A percentile compares a stretch with the other conserved stretches of the same genome.
Conservation (phyloP, 92 coral and sea anemone genomes). For the Palythoa grandis region DNA sequence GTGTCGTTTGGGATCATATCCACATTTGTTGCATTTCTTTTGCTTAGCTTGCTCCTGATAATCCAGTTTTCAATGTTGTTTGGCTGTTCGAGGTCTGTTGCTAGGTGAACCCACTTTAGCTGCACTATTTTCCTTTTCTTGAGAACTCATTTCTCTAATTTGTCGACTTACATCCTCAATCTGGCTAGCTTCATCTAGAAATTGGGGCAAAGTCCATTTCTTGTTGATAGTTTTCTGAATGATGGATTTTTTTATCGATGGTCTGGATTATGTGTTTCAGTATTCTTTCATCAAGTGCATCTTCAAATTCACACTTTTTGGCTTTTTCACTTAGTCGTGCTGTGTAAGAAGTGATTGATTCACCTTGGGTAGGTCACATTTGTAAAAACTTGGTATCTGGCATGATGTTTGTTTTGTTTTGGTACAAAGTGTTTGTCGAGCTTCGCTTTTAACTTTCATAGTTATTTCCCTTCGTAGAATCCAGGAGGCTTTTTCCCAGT, state of each 20-base stretch:
- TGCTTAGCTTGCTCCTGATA: not conserved
- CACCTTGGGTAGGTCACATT: constrained; percentile 25
- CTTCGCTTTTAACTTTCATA: not conserved
- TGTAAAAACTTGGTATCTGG: constrained; percentile 46
- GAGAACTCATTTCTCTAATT: not conserved
- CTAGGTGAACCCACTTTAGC: too few species aligned
- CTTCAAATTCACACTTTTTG: constrained; percentile 54
- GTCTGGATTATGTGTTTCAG: constrained; percentile 66
- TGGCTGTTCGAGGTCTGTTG: too few species aligned
- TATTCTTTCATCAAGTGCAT: constrained; percentile 51
- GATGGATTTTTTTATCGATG: not conserved
- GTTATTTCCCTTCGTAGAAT: not conserved
- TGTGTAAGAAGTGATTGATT: constrained; percentile 21
- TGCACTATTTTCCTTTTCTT: too few species aligned
- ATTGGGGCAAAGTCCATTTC: constrained; percentile 58
- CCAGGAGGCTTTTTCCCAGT: not conserved
- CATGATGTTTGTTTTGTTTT: constrained; percentile 54
- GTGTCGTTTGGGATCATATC: not conserved
- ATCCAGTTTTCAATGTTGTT: not conserved
- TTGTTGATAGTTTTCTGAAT: constrained; percentile 72
- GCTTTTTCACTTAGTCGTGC: constrained; percentile 44
- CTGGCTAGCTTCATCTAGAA: constrained; percentile 62
- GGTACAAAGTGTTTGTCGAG: constrained; percentile 55
- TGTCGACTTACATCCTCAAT: constrained; percentile 56
- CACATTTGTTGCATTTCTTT: not conserved